Percentiles rank a stretch among this genome's conserved stretches.
phyloP scores from a whole-genome alignment of 2,888 invertebrate species.

The Caenorhabditis zanzibari region DNA sequence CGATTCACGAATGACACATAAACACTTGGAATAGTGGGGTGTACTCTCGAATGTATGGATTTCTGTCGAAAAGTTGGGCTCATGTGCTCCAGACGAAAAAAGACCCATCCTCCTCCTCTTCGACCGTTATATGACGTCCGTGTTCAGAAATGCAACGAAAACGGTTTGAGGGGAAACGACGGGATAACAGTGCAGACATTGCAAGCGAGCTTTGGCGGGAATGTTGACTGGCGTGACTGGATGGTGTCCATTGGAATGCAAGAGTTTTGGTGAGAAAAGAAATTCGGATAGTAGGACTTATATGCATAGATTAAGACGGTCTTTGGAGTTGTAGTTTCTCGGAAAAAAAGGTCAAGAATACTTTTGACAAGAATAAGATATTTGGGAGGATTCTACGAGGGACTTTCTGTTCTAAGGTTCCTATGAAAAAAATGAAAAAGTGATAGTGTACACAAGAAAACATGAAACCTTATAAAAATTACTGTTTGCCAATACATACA shows the following conservation, averaged over 20 bases:
- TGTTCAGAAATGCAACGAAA: conserved; percentile 61
- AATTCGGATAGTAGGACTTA: conserved; percentile 35
- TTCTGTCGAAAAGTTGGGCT: conserved; percentile 21
- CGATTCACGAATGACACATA: conserved; percentile 59
- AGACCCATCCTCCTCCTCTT: background rate
- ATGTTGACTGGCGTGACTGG: conserved; percentile 51
- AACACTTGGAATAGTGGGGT: conserved; percentile 58
- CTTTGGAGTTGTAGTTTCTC: conserved; percentile 34
- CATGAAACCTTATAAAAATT: no score
- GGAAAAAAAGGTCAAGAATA: conserved; percentile 49
- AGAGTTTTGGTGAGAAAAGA: conserved; percentile 44
- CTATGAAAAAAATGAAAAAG: background rate
- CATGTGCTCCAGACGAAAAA: conserved; percentile 8
- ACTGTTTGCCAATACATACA: no score
- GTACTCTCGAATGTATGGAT: conserved; percentile 62
- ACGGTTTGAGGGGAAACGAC: conserved; percentile 1
- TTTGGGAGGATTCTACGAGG: background rate
- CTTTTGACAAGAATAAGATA: conserved; percentile 13
- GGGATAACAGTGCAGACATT: conserved; percentile 49
- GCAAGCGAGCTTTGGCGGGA: background rate
- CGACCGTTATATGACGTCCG: conserved; percentile 46
- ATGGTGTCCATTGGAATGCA: conserved; percentile 59
- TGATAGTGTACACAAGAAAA: no score
- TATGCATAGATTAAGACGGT: conserved; percentile 53
- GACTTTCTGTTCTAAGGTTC: background rate